Percentiles rank a stretch among this genome's conserved stretches.
Evolutionary conservation across 2,888 invertebrate species (phyloP).

Genomic region (Parapristionchus giblindavisi): DNA sequence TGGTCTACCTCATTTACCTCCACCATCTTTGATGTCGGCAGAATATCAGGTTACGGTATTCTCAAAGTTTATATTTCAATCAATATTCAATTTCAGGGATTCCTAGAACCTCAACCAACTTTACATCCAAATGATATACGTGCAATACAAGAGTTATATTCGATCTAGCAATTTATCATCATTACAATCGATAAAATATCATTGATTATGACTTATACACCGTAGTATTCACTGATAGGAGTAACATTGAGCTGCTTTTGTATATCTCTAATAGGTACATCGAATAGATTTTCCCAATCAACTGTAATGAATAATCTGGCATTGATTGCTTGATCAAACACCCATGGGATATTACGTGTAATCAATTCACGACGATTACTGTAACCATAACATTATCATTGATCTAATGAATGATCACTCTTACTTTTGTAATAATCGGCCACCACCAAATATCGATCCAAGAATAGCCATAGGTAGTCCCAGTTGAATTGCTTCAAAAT

Average conservation of each 20-base stretch:
- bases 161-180: slow-evolving; percentile 6
- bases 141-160: slow-evolving; percentile 9
- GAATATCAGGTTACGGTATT: slow-evolving; percentile 35
- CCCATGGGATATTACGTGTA: slow-evolving; percentile 61
- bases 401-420: slow-evolving; percentile 46
- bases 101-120: neutral
- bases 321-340: slow-evolving; percentile 57
- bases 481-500: slow-evolving; percentile 95
- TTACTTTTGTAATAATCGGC: slow-evolving; percentile 85
- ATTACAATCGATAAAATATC: neutral
- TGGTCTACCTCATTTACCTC: slow-evolving; percentile 82
- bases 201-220: neutral
- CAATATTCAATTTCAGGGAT: neutral
- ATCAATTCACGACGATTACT: slow-evolving; percentile 60
- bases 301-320: slow-evolving; percentile 59
- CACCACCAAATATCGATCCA: slow-evolving; percentile 90
- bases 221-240: slow-evolving; percentile 30
- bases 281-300: slow-evolving; percentile 66
- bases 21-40: slow-evolving; percentile 40
- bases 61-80: neutral
- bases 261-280: slow-evolving; percentile 51
- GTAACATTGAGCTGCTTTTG: slow-evolving; percentile 51
- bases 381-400: slow-evolving; percentile 1
- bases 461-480: slow-evolving; percentile 93
- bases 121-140: slow-evolving; percentile 10